Evolutionary conservation across 2,113 vertebrate species (phyloP), one percentile per base, ranked within the genome.

Genomic region (Empidonax traillii): DNA sequence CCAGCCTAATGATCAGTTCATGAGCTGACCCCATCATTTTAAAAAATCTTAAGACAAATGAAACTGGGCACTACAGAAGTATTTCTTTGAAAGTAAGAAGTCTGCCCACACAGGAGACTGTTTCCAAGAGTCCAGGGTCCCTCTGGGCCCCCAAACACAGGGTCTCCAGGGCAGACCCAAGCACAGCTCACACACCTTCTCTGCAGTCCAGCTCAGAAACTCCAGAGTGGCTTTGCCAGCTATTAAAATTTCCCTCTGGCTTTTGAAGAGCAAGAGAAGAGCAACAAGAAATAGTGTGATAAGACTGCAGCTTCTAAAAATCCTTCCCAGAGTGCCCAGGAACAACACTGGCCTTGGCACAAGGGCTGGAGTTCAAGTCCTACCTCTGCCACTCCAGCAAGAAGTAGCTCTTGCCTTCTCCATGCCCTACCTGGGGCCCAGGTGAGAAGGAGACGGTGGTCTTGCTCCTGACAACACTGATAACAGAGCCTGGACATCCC

Each of bases 401-500:
- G 61, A 62, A 56, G 61, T 0, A 0, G 47, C 28, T 79, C 33
- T 33, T 12, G 31, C 61, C 49, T 74, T n/a, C 67, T 19, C 47
- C 4, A 25, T 47, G 65, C 33, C 53, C 30, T 14, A 14, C 24
- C 39, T 10, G 46, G 39, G 28, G 14, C 39, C 44, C 67, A 44
- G 77, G 28, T 30, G 56, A 76, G 8, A 51, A 44, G 12, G 33
- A 24, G 37, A 43, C 0, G 0, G 27, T 8, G 69, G 8, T 41
- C 35, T 43, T 9, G 1, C 33, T 39, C 62, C 69, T 8, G n/a
- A 11, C n/a, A 18, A 7, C 68, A 16, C 46, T 1, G 0, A 4
- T 9, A 8, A 33, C 0, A 5, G 12, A 49, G 31, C 69, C 3
- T 12, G 55, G 49, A n/a, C 18, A 6, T 6, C 39, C 1, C 0